Percentiles rank a stretch among this genome's conserved stretches.
Conservation (phyloP, 2,113 vertebrate species). For the Phoxinus phoxinus region DNA sequence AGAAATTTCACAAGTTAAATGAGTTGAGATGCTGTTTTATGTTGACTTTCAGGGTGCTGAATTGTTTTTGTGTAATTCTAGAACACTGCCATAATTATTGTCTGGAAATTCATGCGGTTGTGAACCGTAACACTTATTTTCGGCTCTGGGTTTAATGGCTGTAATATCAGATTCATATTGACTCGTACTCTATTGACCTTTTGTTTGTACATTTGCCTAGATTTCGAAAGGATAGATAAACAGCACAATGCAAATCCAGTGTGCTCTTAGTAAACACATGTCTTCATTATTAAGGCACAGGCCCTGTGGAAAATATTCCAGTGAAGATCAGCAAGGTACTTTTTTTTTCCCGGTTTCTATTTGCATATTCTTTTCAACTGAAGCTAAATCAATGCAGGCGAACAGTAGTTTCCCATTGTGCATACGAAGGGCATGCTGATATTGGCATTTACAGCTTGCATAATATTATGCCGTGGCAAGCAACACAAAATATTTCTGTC, state of each 20-base stretch:
- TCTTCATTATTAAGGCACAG: not conserved
- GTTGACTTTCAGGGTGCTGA: slow-evolving; percentile 1
- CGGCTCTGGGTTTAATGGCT: slow-evolving; percentile 10
- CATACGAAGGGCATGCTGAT: not conserved
- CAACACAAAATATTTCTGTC: not conserved
- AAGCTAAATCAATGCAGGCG: not conserved
- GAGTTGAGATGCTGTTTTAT: not conserved
- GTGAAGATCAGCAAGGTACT: slow-evolving; percentile 11
- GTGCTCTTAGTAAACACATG: slow-evolving; percentile 15
- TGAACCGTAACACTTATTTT: slow-evolving; percentile 8
- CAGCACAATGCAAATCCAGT: not conserved
- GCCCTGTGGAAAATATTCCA: not conserved
- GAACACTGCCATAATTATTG: not conserved
- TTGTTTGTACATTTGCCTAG: not conserved
- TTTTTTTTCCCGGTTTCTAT: not conserved
- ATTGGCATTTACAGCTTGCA: not conserved
- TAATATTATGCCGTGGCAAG: not conserved
- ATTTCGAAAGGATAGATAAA: slow-evolving; percentile 10
- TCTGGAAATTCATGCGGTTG: slow-evolving; percentile 17
- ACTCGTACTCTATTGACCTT: slow-evolving; percentile 15
- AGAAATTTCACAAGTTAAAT: not conserved
- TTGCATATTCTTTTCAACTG: slow-evolving; percentile 34
- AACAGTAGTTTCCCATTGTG: slow-evolving; percentile 10
- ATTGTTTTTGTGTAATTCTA: not conserved
- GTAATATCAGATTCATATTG: slow-evolving; percentile 19